These are phyloP conservation scores for Nansenia antarctica DNA, from an alignment of 2,113 vertebrate species.

Conservation along the genomic window DNA sequence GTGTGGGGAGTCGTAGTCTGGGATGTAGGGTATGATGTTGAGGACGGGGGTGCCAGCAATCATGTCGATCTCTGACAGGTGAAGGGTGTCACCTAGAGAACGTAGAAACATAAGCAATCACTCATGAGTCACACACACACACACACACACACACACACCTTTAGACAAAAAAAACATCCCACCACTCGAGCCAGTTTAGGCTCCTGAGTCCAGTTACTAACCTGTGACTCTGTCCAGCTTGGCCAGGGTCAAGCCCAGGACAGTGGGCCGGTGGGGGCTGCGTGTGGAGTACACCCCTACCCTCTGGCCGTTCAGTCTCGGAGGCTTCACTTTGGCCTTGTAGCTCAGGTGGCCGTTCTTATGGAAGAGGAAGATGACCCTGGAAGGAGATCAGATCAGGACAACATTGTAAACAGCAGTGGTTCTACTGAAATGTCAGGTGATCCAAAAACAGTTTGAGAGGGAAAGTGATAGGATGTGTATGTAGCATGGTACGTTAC, in stretches of 20 bases:
- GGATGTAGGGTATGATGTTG: slow-evolving; percentile 89
- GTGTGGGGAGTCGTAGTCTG: slow-evolving; percentile 83
- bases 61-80: slow-evolving; percentile 87
- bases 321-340: slow-evolving; percentile 89
- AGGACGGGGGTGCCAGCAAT: slow-evolving; percentile 86
- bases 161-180: background rate
- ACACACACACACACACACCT: background rate
- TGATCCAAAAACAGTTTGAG: background rate
- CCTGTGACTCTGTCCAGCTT: slow-evolving; percentile 81
- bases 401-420: background rate
- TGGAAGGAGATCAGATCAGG: slow-evolving; percentile 40
- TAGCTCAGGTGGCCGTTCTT: slow-evolving; percentile 85
- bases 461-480: background rate
- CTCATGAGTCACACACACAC: background rate
- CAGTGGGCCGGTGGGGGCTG: slow-evolving; percentile 87
- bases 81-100: slow-evolving; percentile 77
- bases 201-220: slow-evolving; percentile 29
- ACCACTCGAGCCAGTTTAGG: background rate
- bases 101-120: background rate
- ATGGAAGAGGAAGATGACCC: slow-evolving; percentile 90
- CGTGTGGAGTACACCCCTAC: slow-evolving; percentile 87
- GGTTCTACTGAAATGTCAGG: background rate
- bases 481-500: too few relatives aligned
- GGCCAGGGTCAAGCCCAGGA: slow-evolving; percentile 83
- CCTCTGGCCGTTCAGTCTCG: slow-evolving; percentile 81